phyloP scores from a whole-genome alignment of 2,113 vertebrate genomes.

The Murina feae region DNA sequence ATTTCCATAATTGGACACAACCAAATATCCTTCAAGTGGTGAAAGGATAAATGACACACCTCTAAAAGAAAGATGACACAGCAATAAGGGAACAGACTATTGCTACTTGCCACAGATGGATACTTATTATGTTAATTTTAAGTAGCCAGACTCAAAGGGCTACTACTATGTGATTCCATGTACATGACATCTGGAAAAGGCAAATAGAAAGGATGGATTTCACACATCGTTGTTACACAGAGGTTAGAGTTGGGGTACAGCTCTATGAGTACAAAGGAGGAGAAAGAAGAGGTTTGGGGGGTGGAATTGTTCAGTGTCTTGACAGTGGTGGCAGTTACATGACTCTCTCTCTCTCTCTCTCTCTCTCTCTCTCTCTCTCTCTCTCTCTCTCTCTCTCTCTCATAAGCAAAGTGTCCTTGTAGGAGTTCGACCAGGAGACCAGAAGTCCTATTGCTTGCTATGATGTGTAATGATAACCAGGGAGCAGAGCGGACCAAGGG shows the following conservation, averaged over 20 bases:
- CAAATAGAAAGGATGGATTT: background rate
- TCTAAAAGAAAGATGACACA: background rate
- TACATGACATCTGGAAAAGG: background rate
- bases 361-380: too few species aligned
- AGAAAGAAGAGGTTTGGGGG: background rate
- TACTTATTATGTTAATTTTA: background rate
- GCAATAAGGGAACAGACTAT: background rate
- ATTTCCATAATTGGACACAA: background rate
- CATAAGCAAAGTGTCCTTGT: too few species aligned
- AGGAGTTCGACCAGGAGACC: too few species aligned
- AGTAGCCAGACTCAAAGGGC: background rate
- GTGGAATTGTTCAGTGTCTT: background rate
- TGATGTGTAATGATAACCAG: too few species aligned
- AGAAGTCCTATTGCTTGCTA: too few species aligned
- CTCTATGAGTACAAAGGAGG: background rate
- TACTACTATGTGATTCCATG: background rate
- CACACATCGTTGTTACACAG: background rate
- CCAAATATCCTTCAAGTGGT: background rate
- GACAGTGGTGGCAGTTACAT: background rate
- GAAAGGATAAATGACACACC: background rate
- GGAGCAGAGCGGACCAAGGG: too few species aligned
- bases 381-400: too few species aligned
- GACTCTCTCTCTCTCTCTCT: too few species aligned
- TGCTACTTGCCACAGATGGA: background rate
- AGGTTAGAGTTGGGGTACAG: background rate